Base-by-base conservation (phyloP, 2,888 invertebrate genomes). In the Aquatica leii region DNA sequence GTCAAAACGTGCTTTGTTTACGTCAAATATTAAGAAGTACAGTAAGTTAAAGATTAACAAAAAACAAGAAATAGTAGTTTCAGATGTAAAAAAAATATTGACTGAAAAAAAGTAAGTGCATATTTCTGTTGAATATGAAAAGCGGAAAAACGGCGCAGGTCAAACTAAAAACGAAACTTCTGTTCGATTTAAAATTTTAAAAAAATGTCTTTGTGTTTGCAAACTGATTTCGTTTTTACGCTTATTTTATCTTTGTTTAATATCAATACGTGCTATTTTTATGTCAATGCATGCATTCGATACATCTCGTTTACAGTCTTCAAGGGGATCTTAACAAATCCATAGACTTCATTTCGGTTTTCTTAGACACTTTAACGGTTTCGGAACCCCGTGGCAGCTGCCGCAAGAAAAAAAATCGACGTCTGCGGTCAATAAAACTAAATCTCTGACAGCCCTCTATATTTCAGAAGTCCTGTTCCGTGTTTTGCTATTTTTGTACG, bases 351-450 rank as follows among this genome's bases (percentile, higher is more conserved):
- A 66, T 66, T 66, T 66, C 66, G 66, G 66, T 69, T 74, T 63
- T 74, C 70, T 71, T 72, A 76, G 76, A 77, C 75, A 73, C 77
- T 76, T 76, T 76, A 78, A 78, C 78, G 78, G 78, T 77, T 60
- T 50, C 56, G 46, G 55, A 46, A 49, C 53, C 48, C 40, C 56
- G 63, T 58, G 52, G 66, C 66, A 66, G 66, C 66, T 66, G 66
- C 66, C 60, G 35, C 56, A 60, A 46, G 62, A 51, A 66, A 66
- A 52, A 76, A 76, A 77, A 77, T 78, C 77, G 74, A 76, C 78
- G 79, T 79, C 78, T 78, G 79, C 77, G 80, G 80, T 79, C 80
- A 79, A 80, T 80, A 79, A 80, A 80, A 79, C 79, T 78, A 78
- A 77, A 78, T 78, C 78, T 73, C 76, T 76, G 78, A 79, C 79